Base-by-base conservation (phyloP, 2,113 vertebrate genomes). In the Thunnus thynnus region DNA sequence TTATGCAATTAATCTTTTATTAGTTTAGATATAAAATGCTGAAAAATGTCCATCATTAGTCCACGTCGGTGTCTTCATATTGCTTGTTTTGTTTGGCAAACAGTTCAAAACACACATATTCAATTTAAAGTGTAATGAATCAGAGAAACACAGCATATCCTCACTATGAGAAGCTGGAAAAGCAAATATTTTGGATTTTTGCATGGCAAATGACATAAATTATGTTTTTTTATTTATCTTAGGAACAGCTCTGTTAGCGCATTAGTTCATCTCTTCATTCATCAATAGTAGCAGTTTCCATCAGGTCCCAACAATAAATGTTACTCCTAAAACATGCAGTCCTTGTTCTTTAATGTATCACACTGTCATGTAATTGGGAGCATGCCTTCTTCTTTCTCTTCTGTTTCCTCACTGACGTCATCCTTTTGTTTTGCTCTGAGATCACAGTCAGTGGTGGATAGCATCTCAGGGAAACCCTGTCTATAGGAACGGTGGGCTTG, bases 401-500 rank as follows among this genome's bases (percentile, higher is more conserved):
- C 64, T 27, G 32, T 50, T 69, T 72, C 32, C 52, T 62, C 13
- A 0, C 57, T 89, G 84, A 89, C 77, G 56, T 89, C 91, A 88
- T 67, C 72, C 36, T 63, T 80, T 85, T 88, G 82, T 91, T 86
- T 82, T 69, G 56, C 77, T 84, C 77, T 72, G 78, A 86, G 86
- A 81, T 89, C 88, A 77, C 74, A 51, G 64, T 67, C 57, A 3
- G 47, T 41, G 5, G 36, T 51, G 80, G 82, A 78, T 18, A 63
- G 76, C 46, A 17, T 80, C 86, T 78, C 17, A 80, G 82, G 87
- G 83, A 88, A 86, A 83, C 73, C 74, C 67, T 8, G 68, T 72
- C 75, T 30, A 58, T 79, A 77, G 82, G 78, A 85, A 72, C 57
- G 51, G 63, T 36, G 61, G 79, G 67, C 82, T 88, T 90, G 86